Evolutionary conservation across 2,113 vertebrate species (phyloP).

Genomic region (Coreoperca whiteheadi): DNA sequence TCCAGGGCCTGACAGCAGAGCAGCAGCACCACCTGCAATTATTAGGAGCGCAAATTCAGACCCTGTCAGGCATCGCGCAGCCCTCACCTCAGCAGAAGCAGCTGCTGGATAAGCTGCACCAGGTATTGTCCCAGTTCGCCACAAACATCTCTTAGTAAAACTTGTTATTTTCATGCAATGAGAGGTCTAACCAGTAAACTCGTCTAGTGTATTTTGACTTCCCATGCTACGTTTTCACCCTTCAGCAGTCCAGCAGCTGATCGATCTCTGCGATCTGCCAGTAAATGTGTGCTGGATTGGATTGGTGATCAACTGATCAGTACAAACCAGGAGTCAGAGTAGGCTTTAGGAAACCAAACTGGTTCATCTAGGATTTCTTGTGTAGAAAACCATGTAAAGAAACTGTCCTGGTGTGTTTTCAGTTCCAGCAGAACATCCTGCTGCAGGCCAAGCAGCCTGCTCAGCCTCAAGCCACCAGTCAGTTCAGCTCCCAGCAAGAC

Average conservation of each 20-base stretch:
- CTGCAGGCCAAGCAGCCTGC: constrained; percentile 84
- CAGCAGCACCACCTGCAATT: constrained; percentile 90
- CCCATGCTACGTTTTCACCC: not conserved
- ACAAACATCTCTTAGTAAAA: not conserved
- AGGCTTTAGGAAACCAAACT: not conserved
- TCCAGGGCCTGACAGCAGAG: constrained; percentile 84
- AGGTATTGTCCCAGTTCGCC: constrained; percentile 80
- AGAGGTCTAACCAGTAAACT: not conserved
- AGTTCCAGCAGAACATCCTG: constrained; percentile 91
- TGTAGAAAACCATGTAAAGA: not conserved
- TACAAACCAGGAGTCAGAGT: not conserved
- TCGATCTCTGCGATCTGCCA: no score
- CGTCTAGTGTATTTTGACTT: not conserved
- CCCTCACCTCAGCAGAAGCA: constrained; percentile 88
- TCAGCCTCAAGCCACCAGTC: constrained; percentile 67
- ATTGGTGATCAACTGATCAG: not conserved
- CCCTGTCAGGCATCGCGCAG: constrained; percentile 84
- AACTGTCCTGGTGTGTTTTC: constrained; percentile 29
- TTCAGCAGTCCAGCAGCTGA: not conserved
- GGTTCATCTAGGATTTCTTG: not conserved
- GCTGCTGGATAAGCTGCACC: constrained; percentile 91
- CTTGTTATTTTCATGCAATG: not conserved
- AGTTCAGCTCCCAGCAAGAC: constrained; percentile 80
- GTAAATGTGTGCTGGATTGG: not conserved
- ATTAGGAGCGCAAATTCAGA: constrained; percentile 87